Evolutionary conservation across 2,113 vertebrate genomes (phyloP).

Genomic region (Astur gentilis): DNA sequence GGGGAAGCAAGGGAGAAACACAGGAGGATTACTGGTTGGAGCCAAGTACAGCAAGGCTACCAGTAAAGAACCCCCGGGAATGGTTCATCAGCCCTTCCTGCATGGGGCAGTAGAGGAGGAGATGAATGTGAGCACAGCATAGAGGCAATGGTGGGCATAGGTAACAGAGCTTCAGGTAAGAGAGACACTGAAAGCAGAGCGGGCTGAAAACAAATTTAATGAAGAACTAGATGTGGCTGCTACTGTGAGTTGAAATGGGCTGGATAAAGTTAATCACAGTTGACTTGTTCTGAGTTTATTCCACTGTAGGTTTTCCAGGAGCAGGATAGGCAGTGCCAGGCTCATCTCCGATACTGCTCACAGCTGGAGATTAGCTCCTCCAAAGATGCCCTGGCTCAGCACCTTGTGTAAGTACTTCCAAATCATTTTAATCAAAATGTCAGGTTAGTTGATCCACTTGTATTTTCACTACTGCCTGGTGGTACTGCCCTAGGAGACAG

Average conservation of each 20-base stretch:
- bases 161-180: not conserved
- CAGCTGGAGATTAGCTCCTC: not conserved
- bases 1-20: not conserved
- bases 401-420: not conserved
- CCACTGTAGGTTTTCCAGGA: not conserved
- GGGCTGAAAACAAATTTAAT: not conserved
- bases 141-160: not conserved
- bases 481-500: not conserved
- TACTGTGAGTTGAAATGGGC: not conserved
- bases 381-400: not conserved
- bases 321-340: not conserved
- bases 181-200: not conserved
- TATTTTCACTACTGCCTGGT: not conserved
- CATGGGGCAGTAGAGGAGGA: not conserved
- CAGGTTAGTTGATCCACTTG: not conserved
- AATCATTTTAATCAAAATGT: not conserved
- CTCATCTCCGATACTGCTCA: not conserved
- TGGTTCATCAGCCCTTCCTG: not conserved
- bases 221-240: not conserved
- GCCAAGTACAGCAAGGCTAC: not conserved
- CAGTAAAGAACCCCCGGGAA: not conserved
- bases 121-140: not conserved
- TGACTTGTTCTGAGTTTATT: not conserved
- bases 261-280: not conserved
- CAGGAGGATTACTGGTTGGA: not conserved